Conservation (phyloP, 2,797 vertebrate species). For the Scolopax bukidnonensis region DNA sequence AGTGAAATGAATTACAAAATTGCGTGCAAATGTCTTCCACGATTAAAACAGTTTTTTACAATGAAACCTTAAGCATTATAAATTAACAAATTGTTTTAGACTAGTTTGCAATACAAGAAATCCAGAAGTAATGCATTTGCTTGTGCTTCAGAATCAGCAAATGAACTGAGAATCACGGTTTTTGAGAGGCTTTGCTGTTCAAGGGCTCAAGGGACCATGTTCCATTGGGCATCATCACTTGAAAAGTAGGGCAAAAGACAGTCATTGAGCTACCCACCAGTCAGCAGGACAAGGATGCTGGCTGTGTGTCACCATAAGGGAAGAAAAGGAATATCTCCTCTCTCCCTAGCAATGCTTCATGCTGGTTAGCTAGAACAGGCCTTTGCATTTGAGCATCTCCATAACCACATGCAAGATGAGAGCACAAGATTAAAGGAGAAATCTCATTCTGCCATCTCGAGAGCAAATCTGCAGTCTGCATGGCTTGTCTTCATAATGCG, state of each 20-base stretch:
- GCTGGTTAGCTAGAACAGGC: neutral
- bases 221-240: neutral
- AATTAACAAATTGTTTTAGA: neutral
- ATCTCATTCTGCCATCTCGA: neutral
- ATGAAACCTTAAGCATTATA: neutral
- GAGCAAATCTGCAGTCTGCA: neutral
- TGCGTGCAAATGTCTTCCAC: neutral
- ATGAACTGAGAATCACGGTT: neutral
- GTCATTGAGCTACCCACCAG: neutral
- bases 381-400: neutral
- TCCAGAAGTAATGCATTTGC: neutral
- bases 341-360: neutral
- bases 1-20: neutral
- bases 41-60: neutral
- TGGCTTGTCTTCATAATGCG: neutral
- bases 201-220: neutral
- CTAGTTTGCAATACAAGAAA: neutral
- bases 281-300: neutral
- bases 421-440: slow-evolving; percentile 7
- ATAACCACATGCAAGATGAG: neutral
- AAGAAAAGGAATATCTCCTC: neutral
- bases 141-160: neutral
- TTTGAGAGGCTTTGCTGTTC: neutral
- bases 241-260: neutral
- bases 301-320: neutral